A percentile compares a stretch with the other conserved stretches of the same genome.
Conservation (phyloP, 92 coral and sea anemone species). For the Actinernus sp. region DNA sequence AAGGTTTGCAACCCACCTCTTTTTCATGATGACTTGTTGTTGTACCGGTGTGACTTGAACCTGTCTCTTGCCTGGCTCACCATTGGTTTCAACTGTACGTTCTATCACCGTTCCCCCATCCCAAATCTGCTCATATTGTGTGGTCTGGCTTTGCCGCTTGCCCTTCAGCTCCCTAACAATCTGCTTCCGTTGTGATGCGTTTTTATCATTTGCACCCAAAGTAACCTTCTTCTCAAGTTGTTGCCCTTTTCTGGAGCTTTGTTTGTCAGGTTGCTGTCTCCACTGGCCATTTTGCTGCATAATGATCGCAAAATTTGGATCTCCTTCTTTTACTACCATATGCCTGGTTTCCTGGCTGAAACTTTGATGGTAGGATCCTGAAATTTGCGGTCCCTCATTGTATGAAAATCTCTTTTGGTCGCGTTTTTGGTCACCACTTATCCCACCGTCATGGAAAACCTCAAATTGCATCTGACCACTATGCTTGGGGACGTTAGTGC, state of each 20-base stretch:
- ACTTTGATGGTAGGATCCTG: background rate
- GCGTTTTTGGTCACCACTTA: no score
- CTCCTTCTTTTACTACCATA: background rate
- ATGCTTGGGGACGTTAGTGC: no score
- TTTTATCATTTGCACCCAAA: constrained; percentile 29
- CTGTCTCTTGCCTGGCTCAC: background rate
- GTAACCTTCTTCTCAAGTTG: constrained; percentile 10
- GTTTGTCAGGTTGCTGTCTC: background rate
- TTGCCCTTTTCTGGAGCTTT: background rate
- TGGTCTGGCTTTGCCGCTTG: constrained; percentile 1
- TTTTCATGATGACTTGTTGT: background rate
- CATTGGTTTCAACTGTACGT: background rate
- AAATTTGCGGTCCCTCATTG: background rate
- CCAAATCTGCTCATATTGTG: background rate
- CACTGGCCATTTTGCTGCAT: background rate
- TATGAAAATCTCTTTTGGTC: background rate
- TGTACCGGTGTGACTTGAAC: background rate
- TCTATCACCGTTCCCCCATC: constrained; percentile 23
- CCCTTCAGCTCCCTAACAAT: constrained; percentile 23
- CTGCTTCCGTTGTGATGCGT: constrained; percentile 20
- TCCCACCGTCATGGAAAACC: no score
- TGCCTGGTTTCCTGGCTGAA: background rate
- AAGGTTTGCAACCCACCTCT: background rate
- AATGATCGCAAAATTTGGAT: background rate
- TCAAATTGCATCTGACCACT: no score